phyloP scores from a whole-genome alignment of 2,888 invertebrate species.

The Caenorhabditis sinica region DNA sequence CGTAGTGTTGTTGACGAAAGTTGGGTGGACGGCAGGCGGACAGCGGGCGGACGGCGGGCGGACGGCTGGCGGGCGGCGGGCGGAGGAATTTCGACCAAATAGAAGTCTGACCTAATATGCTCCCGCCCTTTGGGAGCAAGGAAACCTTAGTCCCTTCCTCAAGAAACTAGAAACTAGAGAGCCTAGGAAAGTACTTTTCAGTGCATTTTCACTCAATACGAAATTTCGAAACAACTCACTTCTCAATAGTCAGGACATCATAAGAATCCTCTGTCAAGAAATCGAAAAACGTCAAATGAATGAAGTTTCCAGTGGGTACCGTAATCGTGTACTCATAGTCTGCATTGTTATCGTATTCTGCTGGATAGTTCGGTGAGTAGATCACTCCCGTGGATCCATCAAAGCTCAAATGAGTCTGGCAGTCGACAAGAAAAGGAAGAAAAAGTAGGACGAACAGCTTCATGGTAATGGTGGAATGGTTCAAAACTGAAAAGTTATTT shows the following conservation, averaged over 20 bases:
- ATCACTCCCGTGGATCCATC: slow-evolving; percentile 49
- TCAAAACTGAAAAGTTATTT: slow-evolving; percentile 58
- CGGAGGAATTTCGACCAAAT: no score
- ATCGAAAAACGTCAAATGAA: slow-evolving; percentile 68
- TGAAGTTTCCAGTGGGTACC: slow-evolving; percentile 64
- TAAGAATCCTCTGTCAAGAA: slow-evolving; percentile 68
- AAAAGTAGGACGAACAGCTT: slow-evolving; percentile 23
- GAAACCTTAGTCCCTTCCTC: no score
- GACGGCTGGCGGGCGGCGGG: no score
- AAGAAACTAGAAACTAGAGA: no score
- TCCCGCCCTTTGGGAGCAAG: no score
- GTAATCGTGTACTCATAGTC: slow-evolving; percentile 58
- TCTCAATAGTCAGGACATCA: slow-evolving; percentile 32
- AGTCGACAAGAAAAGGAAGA: neutral
- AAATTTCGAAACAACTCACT: slow-evolving; percentile 17
- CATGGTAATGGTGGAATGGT: slow-evolving; percentile 20
- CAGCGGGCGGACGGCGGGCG: no score
- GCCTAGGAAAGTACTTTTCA: no score
- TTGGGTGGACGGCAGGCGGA: no score
- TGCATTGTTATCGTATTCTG: slow-evolving; percentile 62
- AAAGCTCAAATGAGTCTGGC: slow-evolving; percentile 14
- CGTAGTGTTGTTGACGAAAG: no score
- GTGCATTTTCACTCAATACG: no score
- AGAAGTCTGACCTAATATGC: no score
- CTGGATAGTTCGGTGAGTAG: slow-evolving; percentile 71